Base-by-base conservation (phyloP, 2,113 vertebrate species). In the Etheostoma spectabile region DNA sequence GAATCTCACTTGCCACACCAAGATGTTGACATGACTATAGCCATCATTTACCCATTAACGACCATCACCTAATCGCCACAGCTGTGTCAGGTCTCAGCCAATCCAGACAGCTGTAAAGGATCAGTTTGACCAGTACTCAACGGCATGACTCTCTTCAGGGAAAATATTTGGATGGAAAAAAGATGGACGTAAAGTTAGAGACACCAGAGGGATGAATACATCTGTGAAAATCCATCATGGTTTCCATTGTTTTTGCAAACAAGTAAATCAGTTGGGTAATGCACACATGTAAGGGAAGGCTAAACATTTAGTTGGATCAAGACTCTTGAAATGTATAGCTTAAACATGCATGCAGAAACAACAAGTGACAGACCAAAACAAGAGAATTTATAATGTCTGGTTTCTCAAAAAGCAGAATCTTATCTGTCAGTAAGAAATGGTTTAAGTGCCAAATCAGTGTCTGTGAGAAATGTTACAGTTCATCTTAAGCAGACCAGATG, bases 1-100 rank as follows among this genome's bases (percentile, higher is more conserved):
- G 6, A 57, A 60, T 56, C 33, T 53, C 30, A 14, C 21, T n/a
- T 13, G 33, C 46, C 48, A n/a, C 46, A 18, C 51, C 11, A 46
- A 51, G 49, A 64, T 60, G 59, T 30, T 30, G 62, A 57, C 68
- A 68, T 0, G 14, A 56, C 48, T 27, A 53, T n/a, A 51, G 63
- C 38, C 51, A 0, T 22, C 51, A 75, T 74, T 78, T 56, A 77
- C 48, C 56, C 68, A 57, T 86, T 70, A 74, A 77, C 51, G 69
- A 61, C 67, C 64, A 52, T 75, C 76, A 16, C 56, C 61, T 79
- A 66, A 83, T 78, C 69, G 49, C 60, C 51, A 64, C 92, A 93
- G 91, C 91, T 93, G 92, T 69, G 65, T 75, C 53, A 79, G 52
- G 57, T 77, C 85, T 53, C 46, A 48, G 85, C 92, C 85, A 89